These are phyloP conservation scores for Tetrao urogallus DNA, from an alignment of 2,113 vertebrate species.

Conservation along the genomic window DNA sequence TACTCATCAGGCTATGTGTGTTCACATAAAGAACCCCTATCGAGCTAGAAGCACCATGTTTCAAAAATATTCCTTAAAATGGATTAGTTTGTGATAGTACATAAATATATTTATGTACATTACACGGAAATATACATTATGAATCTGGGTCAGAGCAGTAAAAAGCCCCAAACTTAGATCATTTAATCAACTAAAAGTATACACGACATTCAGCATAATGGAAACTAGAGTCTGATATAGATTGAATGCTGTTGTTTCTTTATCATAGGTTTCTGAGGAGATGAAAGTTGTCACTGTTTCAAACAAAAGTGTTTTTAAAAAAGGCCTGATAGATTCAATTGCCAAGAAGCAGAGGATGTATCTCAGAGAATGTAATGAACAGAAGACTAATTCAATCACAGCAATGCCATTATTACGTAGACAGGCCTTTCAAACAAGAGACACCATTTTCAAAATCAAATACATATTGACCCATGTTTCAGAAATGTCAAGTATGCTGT, in stretches of 20 bases:
- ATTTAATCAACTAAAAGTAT: not conserved
- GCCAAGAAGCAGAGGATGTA: not conserved
- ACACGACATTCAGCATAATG: not conserved
- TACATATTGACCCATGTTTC: not conserved
- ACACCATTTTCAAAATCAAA: conserved; percentile 42
- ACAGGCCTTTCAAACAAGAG: not conserved
- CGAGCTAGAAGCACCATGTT: conserved; percentile 13
- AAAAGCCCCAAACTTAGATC: not conserved
- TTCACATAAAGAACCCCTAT: conserved; percentile 10
- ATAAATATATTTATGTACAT: not conserved
- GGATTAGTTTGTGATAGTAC: not conserved
- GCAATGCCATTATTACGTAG: not conserved
- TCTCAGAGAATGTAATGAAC: not conserved
- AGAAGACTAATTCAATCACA: not conserved
- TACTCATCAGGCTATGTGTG: conserved; percentile 1
- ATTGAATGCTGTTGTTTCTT: not conserved
- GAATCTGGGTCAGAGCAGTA: not conserved
- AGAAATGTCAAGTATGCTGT: conserved; percentile 1
- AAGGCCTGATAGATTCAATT: not conserved
- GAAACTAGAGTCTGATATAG: not conserved
- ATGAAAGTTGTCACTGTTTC: not conserved
- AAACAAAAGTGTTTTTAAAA: not conserved
- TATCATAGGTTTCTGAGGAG: not conserved
- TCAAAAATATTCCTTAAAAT: not conserved
- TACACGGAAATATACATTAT: not conserved